Percentiles rank a stretch among this genome's conserved stretches.
Conservation (phyloP, 2,113 vertebrate species). For the Notothenia coriiceps region DNA sequence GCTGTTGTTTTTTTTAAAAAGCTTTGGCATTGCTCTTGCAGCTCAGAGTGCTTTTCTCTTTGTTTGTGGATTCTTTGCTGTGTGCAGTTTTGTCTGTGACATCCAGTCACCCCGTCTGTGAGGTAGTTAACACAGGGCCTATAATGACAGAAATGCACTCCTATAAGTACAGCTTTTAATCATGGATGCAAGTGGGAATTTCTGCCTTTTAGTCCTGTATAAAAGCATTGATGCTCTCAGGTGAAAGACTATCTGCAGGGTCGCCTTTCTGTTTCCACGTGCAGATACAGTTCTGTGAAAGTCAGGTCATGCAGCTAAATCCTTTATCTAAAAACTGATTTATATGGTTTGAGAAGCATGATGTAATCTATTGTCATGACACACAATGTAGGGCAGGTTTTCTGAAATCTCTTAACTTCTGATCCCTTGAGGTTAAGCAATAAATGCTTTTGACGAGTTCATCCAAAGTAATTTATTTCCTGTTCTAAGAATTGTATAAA, state of each 20-base stretch:
- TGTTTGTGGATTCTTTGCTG: not conserved
- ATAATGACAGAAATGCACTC: slow-evolving; percentile 13
- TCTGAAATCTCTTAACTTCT: not conserved
- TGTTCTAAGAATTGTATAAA: not conserved
- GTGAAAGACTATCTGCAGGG: slow-evolving; percentile 65
- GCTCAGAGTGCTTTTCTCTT: not conserved
- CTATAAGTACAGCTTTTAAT: slow-evolving; percentile 55
- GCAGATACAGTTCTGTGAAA: slow-evolving; percentile 7
- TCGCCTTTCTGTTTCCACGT: slow-evolving; percentile 56
- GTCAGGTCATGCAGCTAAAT: slow-evolving; percentile 19
- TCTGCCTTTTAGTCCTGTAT: slow-evolving; percentile 2
- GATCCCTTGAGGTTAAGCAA: slow-evolving; percentile 3
- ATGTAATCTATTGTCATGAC: slow-evolving; percentile 26
- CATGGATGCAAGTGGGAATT: slow-evolving; percentile 9
- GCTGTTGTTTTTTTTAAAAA: slow-evolving; percentile 33
- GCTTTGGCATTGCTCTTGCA: not conserved
- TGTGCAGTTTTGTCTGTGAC: slow-evolving; percentile 25
- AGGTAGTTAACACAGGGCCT: slow-evolving; percentile 17
- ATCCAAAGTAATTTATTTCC: not conserved
- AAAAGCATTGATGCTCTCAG: slow-evolving; percentile 8
- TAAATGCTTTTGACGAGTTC: not conserved
- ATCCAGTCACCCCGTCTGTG: not conserved
- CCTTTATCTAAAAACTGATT: slow-evolving; percentile 29
- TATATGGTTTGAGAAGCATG: not conserved
- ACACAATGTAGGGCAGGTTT: not conserved